A percentile compares a stretch with the other conserved stretches of the same genome.
phyloP scores from a whole-genome alignment of 2,113 vertebrate species.

The Hylia prasina region DNA sequence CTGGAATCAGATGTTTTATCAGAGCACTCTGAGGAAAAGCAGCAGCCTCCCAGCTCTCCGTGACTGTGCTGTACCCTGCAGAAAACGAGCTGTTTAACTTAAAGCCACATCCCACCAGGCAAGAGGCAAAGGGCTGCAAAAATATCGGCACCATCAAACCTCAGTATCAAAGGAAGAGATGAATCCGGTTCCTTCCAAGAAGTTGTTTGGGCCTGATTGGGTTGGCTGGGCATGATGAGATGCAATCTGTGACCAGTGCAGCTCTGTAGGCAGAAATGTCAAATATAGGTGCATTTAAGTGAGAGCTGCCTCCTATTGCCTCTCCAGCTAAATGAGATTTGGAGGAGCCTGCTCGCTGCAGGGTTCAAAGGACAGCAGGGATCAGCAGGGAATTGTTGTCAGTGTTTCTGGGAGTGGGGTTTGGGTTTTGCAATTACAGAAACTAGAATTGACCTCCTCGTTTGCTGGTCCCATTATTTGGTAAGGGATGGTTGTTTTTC shows the following conservation, averaged over 20 bases:
- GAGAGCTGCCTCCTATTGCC: not conserved
- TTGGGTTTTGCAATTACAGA: not conserved
- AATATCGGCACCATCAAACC: not conserved
- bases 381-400: not conserved
- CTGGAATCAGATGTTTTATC: not conserved
- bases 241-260: not conserved
- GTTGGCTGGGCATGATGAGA: not conserved
- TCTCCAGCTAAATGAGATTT: not conserved
- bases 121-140: not conserved
- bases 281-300: not conserved
- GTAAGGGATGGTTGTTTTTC: not conserved
- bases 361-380: not conserved
- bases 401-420: not conserved
- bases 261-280: constrained; percentile 3
- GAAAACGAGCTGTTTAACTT: not conserved
- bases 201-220: not conserved
- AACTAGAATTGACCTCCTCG: not conserved
- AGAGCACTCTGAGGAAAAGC: not conserved
- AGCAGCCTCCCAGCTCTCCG: not conserved
- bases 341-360: not conserved
- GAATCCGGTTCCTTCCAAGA: not conserved
- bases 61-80: not conserved
- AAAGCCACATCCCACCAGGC: not conserved
- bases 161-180: not conserved
- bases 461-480: not conserved